Evolutionary conservation across 2,797 vertebrate genomes (phyloP), one percentile per base, ranked within the genome.

Genomic region (Rhynchotus rufescens): DNA sequence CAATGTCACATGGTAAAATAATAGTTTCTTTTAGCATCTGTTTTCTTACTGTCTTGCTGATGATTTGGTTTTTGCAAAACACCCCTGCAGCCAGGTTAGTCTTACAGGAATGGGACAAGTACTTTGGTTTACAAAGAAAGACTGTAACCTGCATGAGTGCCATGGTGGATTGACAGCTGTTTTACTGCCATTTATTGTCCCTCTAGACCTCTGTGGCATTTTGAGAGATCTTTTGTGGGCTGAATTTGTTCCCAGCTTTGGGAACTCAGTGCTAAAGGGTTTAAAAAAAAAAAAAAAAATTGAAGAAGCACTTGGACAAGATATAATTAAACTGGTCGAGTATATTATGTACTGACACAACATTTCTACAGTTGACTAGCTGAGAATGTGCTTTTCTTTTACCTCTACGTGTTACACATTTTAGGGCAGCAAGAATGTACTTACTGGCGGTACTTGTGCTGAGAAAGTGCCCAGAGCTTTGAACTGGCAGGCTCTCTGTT

Each of bases 151-250:
- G 36, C 59, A 52, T 10, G 13, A 26, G 21, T 51, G 2, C 7
- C 3, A 26, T 23, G 32, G 22, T 51, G 68, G 8, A 21, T 19
- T 42, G 14, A 21, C 25, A 57, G 15, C 2, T 45, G 6, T 16
- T 73, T 88, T 49, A 15, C 34, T 78, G 32, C 42, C 44, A 21
- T n/a, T 36, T 45, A 57, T 6, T 10, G 67, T 13, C 79, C 44
- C 61, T 54, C 45, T 73, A 51, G 65, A 86, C 62, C 4, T 3
- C 16, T 17, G 1, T 14, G 44, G 4, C 30, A 34, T 77, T 65
- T 80, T 32, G 73, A 74, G 32, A 8, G 4, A 20, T 21, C 28
- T 60, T 11, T 0, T 3, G 20, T 4, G n/a, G 5, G 3, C 0
- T 68, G 30, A 47, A 67, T 74, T 80, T 88, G 4, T 67, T 80